Evolutionary conservation across 2,113 vertebrate genomes (phyloP), one percentile per base, ranked within the genome.

Genomic region (Enhydra lutris): DNA sequence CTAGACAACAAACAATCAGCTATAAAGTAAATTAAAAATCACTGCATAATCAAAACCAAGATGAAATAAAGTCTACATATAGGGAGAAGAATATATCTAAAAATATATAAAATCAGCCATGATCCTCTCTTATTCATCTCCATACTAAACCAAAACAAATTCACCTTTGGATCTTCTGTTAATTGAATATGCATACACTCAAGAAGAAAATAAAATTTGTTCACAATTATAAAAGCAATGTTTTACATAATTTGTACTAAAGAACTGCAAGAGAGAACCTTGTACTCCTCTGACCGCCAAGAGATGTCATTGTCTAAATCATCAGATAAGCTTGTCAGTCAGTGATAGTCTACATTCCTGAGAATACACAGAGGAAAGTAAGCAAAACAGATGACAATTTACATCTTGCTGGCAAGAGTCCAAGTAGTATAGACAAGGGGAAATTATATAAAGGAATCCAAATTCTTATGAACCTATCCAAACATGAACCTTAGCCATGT

Each of bases 151-250:
- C 23, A 83, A 97, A 93, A 87, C 17, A 81, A 85, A 92, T 79
- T 81, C 59, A 76, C 57, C 31, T 91, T 34, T 67, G 26, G n/a
- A 80, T 89, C 42, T 87, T 87, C 79, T 80, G 20, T 69, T 97
- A 82, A 87, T 17, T 73, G 57, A 95, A 65, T 57, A 91, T 29
- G 23, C 7, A 95, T 21, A 92, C 4, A 55, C 9, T 13, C 21
- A 97, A 57, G 81, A 2, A 10, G 45, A 98, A 95, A 61, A 95
- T n/a, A 96, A 97, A 96, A 65, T 52, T 10, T 90, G 20, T 7
- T 59, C 36, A 87, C 80, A 89, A 84, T 52, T 50, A 97, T 26
- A 87, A 88, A 96, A 89, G 36, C 67, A 95, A 45, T 0, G 13
- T 84, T 91, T 91, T 8, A 96, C 63, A 83, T 57, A 67, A 57